These are phyloP conservation scores for Lordiphosa stackelbergi DNA, from an alignment of 1,140 invertebrate species.

Conservation along the genomic window DNA sequence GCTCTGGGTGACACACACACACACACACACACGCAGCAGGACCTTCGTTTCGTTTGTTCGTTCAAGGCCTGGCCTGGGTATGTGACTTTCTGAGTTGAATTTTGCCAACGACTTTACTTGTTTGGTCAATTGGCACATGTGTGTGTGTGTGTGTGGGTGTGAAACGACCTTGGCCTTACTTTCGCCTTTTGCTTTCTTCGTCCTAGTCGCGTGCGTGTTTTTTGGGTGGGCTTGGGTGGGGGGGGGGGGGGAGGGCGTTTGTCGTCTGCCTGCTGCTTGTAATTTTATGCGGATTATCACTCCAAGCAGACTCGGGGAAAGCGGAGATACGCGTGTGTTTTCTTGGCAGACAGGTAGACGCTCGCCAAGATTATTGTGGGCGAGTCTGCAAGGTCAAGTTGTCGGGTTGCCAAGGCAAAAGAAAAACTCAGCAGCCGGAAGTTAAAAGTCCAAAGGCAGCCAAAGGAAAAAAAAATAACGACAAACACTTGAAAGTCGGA, in stretches of 20 bases:
- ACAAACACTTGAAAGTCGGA: constrained; percentile 51
- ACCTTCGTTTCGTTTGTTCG: constrained; percentile 24
- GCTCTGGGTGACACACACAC: constrained; percentile 58
- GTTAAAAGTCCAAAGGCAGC: constrained; percentile 57
- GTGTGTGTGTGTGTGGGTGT: constrained; percentile 28
- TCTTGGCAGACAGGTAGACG: constrained; percentile 27
- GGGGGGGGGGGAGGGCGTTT: constrained; percentile 2
- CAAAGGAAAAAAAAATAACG: constrained; percentile 29
- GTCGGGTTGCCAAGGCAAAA: constrained; percentile 30
- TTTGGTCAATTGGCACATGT: constrained; percentile 63
- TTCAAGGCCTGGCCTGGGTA: not conserved
- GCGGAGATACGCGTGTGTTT: constrained; percentile 27
- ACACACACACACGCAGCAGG: constrained; percentile 32
- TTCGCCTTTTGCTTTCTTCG: constrained; percentile 34
- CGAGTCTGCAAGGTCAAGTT: constrained; percentile 58
- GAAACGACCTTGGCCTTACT: constrained; percentile 72
- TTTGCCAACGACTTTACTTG: constrained; percentile 42
- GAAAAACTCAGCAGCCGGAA: constrained; percentile 42
- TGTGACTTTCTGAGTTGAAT: constrained; percentile 6
- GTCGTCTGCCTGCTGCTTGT: constrained; percentile 52
- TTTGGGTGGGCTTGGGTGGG: constrained; percentile 26
- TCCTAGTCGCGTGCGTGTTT: constrained; percentile 16
- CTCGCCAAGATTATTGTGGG: constrained; percentile 30
- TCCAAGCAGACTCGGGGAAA: constrained; percentile 9
- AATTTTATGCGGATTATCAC: constrained; percentile 77